Conservation (phyloP, 1,140 invertebrate genomes). For the Lethrus apterus region DNA sequence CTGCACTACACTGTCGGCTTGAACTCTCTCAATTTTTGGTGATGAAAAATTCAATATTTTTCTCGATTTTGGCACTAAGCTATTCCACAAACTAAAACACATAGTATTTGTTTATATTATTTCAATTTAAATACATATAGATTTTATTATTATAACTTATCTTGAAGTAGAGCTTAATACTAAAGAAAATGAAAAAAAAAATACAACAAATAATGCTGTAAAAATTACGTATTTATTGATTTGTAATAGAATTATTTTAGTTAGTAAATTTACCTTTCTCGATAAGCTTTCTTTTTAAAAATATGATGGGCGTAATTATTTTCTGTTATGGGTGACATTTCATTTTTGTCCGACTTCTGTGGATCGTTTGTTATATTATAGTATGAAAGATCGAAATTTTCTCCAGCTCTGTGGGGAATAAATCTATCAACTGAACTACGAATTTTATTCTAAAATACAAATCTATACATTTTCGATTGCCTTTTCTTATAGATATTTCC, state of each 20-base stretch:
- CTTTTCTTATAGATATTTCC: background rate
- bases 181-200: too few relatives aligned
- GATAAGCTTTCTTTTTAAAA: background rate
- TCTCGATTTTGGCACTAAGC: background rate
- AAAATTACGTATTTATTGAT: too few relatives aligned
- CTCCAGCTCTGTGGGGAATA: background rate
- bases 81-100: background rate
- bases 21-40: too few relatives aligned
- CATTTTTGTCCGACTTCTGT: background rate
- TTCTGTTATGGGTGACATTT: too few relatives aligned
- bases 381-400: background rate
- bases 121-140: too few relatives aligned
- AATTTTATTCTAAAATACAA: background rate
- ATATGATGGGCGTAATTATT: background rate
- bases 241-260: background rate
- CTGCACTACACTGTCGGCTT: too few relatives aligned
- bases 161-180: too few relatives aligned
- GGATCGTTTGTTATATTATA: background rate
- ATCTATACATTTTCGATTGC: background rate
- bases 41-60: conserved; percentile 1
- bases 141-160: too few relatives aligned
- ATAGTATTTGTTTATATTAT: too few relatives aligned
- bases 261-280: background rate
- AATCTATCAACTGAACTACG: background rate
- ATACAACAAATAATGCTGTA: too few relatives aligned